phyloP scores from a whole-genome alignment of 2,113 vertebrate genomes.

The Platichthys stellatus region DNA sequence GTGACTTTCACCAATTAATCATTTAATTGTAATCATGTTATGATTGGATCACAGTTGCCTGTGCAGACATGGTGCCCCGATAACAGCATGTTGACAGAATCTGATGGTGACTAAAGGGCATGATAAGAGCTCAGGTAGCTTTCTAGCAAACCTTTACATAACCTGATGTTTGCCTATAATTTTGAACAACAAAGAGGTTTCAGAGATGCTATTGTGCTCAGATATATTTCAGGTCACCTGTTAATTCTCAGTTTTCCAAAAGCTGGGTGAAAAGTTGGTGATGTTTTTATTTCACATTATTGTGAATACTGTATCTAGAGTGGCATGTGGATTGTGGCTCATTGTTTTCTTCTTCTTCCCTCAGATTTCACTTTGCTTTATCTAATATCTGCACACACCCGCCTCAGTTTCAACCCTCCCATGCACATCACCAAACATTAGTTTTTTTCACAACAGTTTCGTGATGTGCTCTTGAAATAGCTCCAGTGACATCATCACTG shows the following conservation, averaged over 20 bases:
- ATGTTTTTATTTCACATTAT: slow-evolving; percentile 7
- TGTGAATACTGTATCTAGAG: not conserved
- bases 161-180: not conserved
- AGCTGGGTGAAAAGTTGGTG: not conserved
- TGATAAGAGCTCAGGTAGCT: slow-evolving; percentile 23
- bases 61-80: slow-evolving; percentile 27
- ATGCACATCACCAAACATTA: slow-evolving; percentile 6
- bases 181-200: not conserved
- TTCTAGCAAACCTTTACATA: not conserved
- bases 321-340: not conserved
- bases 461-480: slow-evolving; percentile 61
- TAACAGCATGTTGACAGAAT: slow-evolving; percentile 17
- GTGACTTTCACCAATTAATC: not conserved
- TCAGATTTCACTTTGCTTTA: not conserved
- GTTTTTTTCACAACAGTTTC: slow-evolving; percentile 29
- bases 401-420: not conserved
- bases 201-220: not conserved
- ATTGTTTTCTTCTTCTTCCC: not conserved
- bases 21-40: not conserved
- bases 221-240: slow-evolving; percentile 8
- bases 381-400: not conserved
- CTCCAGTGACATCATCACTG: slow-evolving; percentile 52
- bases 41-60: not conserved
- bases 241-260: slow-evolving; percentile 9
- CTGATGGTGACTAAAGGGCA: slow-evolving; percentile 24